Evolutionary conservation across 2,797 vertebrate species (phyloP).

Genomic region (Ctenosaura bakeri): DNA sequence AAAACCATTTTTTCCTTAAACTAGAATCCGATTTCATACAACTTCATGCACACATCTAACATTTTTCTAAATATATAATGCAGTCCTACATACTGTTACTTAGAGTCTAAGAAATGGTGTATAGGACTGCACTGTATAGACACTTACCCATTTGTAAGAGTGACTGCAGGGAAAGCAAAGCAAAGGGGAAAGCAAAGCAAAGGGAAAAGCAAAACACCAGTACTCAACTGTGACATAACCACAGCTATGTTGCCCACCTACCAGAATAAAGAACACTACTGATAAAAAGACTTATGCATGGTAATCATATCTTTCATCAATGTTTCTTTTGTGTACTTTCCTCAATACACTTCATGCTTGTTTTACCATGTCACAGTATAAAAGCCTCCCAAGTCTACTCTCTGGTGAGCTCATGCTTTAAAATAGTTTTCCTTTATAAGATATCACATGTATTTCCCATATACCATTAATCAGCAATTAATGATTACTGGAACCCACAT

Average conservation of each 20-base stretch:
- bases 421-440: not conserved
- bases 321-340: not conserved
- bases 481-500: not conserved
- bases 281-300: not conserved
- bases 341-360: not conserved
- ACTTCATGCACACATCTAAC: not conserved
- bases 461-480: not conserved
- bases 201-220: not conserved
- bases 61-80: not conserved
- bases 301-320: slow-evolving; percentile 23
- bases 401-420: not conserved
- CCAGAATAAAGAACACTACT: not conserved
- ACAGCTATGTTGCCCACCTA: slow-evolving; percentile 14
- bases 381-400: not conserved
- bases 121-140: no score
- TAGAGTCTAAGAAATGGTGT: no score
- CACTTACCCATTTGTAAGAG: no score
- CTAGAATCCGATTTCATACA: not conserved
- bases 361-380: slow-evolving; percentile 22
- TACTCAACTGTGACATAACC: not conserved
- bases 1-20: not conserved
- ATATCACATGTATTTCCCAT: not conserved
- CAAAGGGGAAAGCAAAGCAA: not conserved
- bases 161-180: no score
- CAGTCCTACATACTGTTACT: not conserved